phyloP scores from a whole-genome alignment of 2,797 vertebrate genomes.

The Acanthurus tractus region DNA sequence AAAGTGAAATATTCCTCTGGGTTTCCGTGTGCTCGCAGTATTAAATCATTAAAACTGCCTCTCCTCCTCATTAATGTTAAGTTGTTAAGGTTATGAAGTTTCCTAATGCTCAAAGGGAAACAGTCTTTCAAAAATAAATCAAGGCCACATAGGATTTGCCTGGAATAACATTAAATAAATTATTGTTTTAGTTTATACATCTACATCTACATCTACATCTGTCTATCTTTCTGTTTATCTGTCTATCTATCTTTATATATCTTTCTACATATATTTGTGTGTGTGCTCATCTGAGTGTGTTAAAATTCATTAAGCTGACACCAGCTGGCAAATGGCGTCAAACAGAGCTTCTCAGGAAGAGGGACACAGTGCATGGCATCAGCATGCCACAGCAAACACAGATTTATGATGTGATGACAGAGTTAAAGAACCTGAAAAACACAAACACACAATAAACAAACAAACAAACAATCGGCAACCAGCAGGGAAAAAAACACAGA shows the following conservation, averaged over 20 bases:
- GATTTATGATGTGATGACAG: conserved; percentile 54
- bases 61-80: conserved; percentile 25
- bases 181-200: conserved; percentile 11
- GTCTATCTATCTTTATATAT: no score
- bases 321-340: conserved; percentile 46
- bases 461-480: conserved; percentile 51
- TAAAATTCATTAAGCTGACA: conserved; percentile 52
- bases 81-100: conserved; percentile 17
- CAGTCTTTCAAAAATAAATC: background rate
- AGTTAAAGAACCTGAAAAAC: conserved; percentile 81
- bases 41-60: conserved; percentile 23
- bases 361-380: conserved; percentile 51
- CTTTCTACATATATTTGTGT: background rate
- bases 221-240: no score
- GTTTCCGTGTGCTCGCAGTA: conserved; percentile 15
- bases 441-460: conserved; percentile 69
- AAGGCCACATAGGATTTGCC: background rate
- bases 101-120: conserved; percentile 14
- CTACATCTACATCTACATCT: no score
- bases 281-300: conserved; percentile 34
- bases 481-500: conserved; percentile 28
- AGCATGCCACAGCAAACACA: conserved; percentile 64
- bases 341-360: conserved; percentile 36
- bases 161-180: conserved; percentile 1
- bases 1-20: conserved; percentile 20